Base-by-base conservation (phyloP, 2,888 invertebrate species). In the Limnephilus lunatus region DNA sequence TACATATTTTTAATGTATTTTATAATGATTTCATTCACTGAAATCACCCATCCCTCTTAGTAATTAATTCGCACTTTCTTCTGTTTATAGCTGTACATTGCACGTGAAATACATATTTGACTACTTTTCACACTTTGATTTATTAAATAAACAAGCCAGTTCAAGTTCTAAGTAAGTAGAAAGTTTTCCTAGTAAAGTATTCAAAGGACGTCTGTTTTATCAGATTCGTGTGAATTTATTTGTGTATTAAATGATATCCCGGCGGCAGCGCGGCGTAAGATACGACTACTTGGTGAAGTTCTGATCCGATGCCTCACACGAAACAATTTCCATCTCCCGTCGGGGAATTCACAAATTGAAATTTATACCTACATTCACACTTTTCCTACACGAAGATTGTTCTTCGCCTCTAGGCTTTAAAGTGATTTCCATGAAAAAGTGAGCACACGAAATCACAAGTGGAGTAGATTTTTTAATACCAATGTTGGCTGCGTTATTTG, bases 281-380 rank as follows among this genome's bases (percentile, higher is more conserved):
- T n/a, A n/a, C n/a, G n/a, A n/a, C n/a, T n/a, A 68, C 68, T 68
- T 68, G 25, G 68, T n/a, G 68, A 68, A 68, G 68, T 68, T 68
- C 68, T 83, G 83, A 19, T 32, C 19, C 35, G 83, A 32, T 35
- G 39, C 25, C 35, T 83, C 83, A 48, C 48, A 44, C 48, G n/a
- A 48, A 86, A 44, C 86, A 86, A 86, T 86, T 86, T 35, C 48
- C 44, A 25, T 44, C 86, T 14, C 44, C 86, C 30, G 30, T 30
- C 15, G 44, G 86, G 48, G 48, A n/a, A 86, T n/a, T 44, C 15
- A 86, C 86, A 48, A n/a, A 86, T 86, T 86, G 44, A 86, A 86
- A 85, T 85, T 85, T 85, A 85, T n/a, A 44, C 44, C 48, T 44
- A 68, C 68, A 68, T 86, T 86, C 86, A 44, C 86, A 30, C 86